Evolutionary conservation across 1,140 invertebrate genomes (phyloP), one percentile per base, ranked within the genome.

Genomic region (Rhizoglyphus robini): DNA sequence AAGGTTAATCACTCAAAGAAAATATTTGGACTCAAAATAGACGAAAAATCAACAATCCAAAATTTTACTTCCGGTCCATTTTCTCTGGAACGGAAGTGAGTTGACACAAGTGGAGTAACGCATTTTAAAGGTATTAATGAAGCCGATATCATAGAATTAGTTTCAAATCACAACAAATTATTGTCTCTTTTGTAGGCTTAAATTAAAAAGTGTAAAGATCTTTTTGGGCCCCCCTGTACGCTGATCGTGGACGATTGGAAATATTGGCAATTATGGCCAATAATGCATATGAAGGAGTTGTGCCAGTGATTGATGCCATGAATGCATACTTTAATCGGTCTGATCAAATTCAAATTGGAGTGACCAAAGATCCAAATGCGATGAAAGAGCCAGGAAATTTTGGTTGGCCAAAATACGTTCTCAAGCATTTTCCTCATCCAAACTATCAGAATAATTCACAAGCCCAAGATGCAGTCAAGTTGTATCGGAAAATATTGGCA

Each of bases 281-380:
- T 11, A 23, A 58, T 58, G n/a, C n/a, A 2, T 58, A 58, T 11
- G 54, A 58, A 58, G 54, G 54, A 29, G 25, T 32, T 27, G 54
- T 58, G 1, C 54, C 27, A 11, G 54, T 58, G 2, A 2, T 58
- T 58, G 54, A 58, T 3, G 54, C 54, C 1, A 29, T 58, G 15
- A 58, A 2, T 2, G 1, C 3, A 3, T 58, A 58, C 25, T 58
- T 58, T 11, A 58, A 62, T 59, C 60, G 60, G 3, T 3, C 34
- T 1, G 2, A 8, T 1, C n/a, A n/a, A n/a, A 62, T 62, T 18
- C 60, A 1, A 5, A 62, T 62, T 13, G 60, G 60, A 3, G 13
- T 62, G 5, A 62, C 60, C 13, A 62, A 62, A 59, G 60, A 62
- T 59, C 60, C 58, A 18, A 59, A 36, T 25, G 60, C 60, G 25